Evolutionary conservation across 2,797 vertebrate genomes (phyloP), one percentile per base, ranked within the genome.

Genomic region (Sebastes vulpes): DNA sequence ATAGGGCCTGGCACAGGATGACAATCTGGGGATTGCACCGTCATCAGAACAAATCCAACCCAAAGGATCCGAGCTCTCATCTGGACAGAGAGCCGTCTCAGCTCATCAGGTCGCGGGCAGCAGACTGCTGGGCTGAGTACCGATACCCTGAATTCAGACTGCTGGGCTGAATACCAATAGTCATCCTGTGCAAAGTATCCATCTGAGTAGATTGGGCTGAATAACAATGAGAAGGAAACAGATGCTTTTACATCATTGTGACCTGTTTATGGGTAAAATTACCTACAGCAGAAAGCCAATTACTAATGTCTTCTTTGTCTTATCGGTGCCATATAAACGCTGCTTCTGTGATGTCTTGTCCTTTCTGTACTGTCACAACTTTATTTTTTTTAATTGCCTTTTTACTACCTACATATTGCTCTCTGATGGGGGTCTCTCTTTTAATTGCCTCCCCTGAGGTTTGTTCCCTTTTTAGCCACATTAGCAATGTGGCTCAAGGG

Each of bases 41-140:
- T 87, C 83, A 86, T 89, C 89, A 73, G 70, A 75, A 75, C 70
- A 82, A 85, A 86, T 83, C 77, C 79, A 81, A 54, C 61, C 67
- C 83, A 81, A 79, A 83, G 78, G 74, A 85, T 83, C 42, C 71
- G 16, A 42, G 69, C 75, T 79, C 72, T 88, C 69, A 79, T 85
- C 48, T 65, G 82, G 74, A 81, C 88, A 75, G 67, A 79, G 81
- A 86, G 79, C 48, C 69, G 28, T 88, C 86, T 65, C 70, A 72
- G 80, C 75, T 71, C 87, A 87, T 84, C 83, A 85, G 84, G 81
- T 87, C 84, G 72, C 77, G 18, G 64, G 52, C 61, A 74, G 64
- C 75, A 76, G 69, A 82, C 66, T 77, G 69, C 70, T 77, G 66
- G 78, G 71, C 52, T 61, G 63, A 75, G 64, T 42, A 65, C 57